Conservation (phyloP, 1,140 invertebrate genomes). For the Hydropsyche tenuis region DNA sequence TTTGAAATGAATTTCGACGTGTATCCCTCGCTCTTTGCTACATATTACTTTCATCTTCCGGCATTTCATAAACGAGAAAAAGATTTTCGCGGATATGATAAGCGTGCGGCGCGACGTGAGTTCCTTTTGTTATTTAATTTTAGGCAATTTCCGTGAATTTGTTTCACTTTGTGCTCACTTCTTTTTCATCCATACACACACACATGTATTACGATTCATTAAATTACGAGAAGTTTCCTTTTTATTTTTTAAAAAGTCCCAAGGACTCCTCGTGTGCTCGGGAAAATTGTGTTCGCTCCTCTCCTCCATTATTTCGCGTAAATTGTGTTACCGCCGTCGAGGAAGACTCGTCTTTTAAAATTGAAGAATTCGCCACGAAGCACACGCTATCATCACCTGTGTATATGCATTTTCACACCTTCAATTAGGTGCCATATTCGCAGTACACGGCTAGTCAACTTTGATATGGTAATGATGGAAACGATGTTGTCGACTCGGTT, state of each 20-base stretch:
- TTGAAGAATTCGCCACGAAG: slow-evolving; percentile 9
- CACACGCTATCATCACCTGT: slow-evolving; percentile 18
- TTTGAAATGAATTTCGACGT: too few species aligned
- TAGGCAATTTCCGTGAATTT: not conserved
- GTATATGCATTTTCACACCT: not conserved
- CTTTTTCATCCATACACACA: not conserved
- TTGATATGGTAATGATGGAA: not conserved
- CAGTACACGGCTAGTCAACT: not conserved
- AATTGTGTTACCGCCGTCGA: slow-evolving; percentile 6
- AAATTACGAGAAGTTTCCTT: slow-evolving; percentile 5
- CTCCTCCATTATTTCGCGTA: not conserved
- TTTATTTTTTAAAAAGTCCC: slow-evolving; percentile 2
- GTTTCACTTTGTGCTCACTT: not conserved
- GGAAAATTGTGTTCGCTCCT: slow-evolving; percentile 4
- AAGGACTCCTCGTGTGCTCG: slow-evolving; percentile 13
- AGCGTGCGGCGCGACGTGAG: not conserved
- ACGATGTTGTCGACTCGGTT: too few species aligned
- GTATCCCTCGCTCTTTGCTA: too few species aligned
- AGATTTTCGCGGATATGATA: too few species aligned
- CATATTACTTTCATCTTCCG: too few species aligned
- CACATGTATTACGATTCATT: not conserved
- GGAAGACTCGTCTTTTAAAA: slow-evolving; percentile 3
- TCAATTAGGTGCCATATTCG: not conserved
- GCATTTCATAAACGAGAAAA: not conserved
- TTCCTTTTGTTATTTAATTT: slow-evolving; percentile 10